A percentile compares a stretch with the other conserved stretches of the same genome.
These are phyloP conservation scores for Blastobasis adustella DNA, from an alignment of 2,888 invertebrate species.

Conservation along the genomic window DNA sequence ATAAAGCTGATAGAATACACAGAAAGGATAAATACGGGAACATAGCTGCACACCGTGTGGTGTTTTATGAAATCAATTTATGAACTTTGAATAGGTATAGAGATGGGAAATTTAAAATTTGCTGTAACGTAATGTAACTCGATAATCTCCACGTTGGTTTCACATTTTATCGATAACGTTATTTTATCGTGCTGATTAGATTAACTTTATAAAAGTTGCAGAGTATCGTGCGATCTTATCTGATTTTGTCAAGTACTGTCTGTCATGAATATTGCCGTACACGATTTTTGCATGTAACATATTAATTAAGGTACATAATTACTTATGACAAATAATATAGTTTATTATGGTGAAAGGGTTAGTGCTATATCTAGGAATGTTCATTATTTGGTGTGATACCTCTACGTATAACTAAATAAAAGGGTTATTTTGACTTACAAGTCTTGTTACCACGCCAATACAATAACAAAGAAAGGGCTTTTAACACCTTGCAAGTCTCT, in stretches of 20 bases:
- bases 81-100: neutral
- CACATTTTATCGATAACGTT: slow-evolving; percentile 8
- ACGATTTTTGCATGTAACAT: no score
- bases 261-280: no score
- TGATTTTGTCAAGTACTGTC: slow-evolving; percentile 3
- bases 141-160: neutral
- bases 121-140: neutral
- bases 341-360: no score
- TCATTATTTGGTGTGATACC: no score
- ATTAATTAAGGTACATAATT: neutral
- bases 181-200: slow-evolving; percentile 5
- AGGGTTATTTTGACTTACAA: no score
- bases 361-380: no score
- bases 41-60: neutral
- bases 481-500: no score
- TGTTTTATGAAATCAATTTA: neutral
- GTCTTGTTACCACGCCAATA: no score
- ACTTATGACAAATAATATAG: neutral
- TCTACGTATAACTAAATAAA: no score
- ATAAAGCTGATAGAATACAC: no score
- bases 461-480: no score
- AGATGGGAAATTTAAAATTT: neutral
- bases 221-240: slow-evolving; percentile 7
- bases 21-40: no score
- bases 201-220: slow-evolving; percentile 10